Conservation (phyloP, 1,140 invertebrate genomes). For the Elysia chlorotica region DNA sequence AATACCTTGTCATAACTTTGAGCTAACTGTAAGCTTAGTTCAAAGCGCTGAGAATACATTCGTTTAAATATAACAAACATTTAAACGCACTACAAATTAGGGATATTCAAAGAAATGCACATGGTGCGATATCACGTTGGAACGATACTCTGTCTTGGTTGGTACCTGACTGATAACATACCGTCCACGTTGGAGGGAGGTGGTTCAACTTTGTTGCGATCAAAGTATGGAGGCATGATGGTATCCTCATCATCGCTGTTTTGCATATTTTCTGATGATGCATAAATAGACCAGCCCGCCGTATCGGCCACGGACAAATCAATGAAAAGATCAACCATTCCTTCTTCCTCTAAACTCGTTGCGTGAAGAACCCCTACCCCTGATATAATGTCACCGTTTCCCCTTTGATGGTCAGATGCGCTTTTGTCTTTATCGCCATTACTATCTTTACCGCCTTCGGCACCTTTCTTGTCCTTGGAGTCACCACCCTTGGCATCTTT, state of each 20-base stretch:
- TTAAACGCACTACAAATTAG: no score
- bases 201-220: constrained; percentile 15
- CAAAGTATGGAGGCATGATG: constrained; percentile 32
- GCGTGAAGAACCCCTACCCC: not conserved
- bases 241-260: not conserved
- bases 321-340: constrained; percentile 49
- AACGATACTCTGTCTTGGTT: no score
- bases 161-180: no score
- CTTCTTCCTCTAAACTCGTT: constrained; percentile 30
- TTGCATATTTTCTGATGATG: constrained; percentile 25
- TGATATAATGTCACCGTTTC: not conserved
- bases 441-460: not conserved
- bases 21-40: no score
- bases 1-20: no score
- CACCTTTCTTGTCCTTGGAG: constrained; percentile 6
- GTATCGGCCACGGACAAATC: constrained; percentile 43
- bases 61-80: no score
- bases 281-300: constrained; percentile 29
- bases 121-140: no score
- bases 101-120: no score
- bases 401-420: no score
- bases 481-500: not conserved
- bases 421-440: constrained; percentile 8
- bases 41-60: no score
- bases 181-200: not conserved